Base-by-base conservation (phyloP, 2,113 vertebrate species). In the cat (Felis catus) region DNA sequence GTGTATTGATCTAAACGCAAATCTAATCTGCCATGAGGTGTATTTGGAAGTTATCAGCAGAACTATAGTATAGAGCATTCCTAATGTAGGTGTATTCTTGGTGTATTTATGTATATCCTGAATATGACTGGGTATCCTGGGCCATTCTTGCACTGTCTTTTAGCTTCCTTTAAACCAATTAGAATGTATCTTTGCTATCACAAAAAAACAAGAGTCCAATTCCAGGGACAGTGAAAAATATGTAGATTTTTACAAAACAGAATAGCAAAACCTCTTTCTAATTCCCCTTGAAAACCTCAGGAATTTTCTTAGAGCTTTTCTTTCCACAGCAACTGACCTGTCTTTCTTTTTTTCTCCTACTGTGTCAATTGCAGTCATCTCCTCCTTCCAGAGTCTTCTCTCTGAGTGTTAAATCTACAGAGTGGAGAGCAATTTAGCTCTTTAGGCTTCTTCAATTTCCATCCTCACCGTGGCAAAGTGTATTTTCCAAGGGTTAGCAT, bases 41-140 rank as follows among this genome's bases (percentile, higher is more conserved):
- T 71, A 19, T 83, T 93, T 87, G 51, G 84, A 95, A 97, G 39
- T 63, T 82, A 70, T 25, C 3, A 78, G 31, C 45, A 93, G 76
- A 96, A 91, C 31, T 70, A 33, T 36, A 58, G 11, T 21, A 65
- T 55, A 70, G 36, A 76, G 19, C 74, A 81, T 89, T 63, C 66
- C 45, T 70, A 73, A 36, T 45, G 18, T 11, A 63, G 29, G 2
- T 39, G 31, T 31, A 51, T 83, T 87, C 81, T 83, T 48, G 5
- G 0, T 65, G 58, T 90, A 68, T 76, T 36, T 89, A 23, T 29
- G 36, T 48, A 13, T 55, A 90, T 61, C 10, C 25, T 86, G 14
- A 82, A 82, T 53, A 41, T 76, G 78, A 79, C 33, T 68, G 29
- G 18, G 23, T 29, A 66, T 48, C 18, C 7, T 91, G 25, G 27